A percentile compares a stretch with the other conserved stretches of the same genome.
phyloP scores from a whole-genome alignment of 1,140 invertebrate species.

The Philopotamus ludificatus region DNA sequence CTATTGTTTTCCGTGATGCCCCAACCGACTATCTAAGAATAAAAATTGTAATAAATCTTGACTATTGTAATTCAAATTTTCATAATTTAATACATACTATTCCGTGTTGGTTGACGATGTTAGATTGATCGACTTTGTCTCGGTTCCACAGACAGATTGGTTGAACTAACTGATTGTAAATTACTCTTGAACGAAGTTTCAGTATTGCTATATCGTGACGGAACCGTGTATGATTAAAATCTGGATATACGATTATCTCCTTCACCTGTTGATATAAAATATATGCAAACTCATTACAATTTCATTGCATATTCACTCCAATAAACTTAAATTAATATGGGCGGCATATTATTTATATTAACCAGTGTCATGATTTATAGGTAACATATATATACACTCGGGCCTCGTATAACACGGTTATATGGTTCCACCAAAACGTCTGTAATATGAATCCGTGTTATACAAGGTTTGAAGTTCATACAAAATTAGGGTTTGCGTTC shows the following conservation, averaged over 20 bases:
- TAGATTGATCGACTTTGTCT: neutral
- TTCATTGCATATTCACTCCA: constrained; percentile 19
- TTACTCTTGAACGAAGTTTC: constrained; percentile 6
- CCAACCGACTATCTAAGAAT: constrained; percentile 48
- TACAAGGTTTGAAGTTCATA: no score
- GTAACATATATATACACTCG: no score
- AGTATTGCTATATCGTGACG: constrained; percentile 33
- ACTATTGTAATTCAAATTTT: neutral
- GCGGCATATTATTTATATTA: no score
- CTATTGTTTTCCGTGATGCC: constrained; percentile 45
- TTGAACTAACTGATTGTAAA: constrained; percentile 31
- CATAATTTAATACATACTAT: neutral
- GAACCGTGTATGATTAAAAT: constrained; percentile 12
- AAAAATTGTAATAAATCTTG: neutral
- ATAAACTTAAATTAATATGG: no score
- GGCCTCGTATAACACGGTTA: no score
- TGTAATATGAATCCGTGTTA: no score
- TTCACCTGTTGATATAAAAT: constrained; percentile 17
- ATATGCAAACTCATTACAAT: constrained; percentile 16
- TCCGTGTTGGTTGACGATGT: neutral
- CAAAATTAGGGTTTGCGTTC: no score
- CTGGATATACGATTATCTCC: constrained; percentile 19
- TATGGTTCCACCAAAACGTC: no score
- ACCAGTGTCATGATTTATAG: no score
- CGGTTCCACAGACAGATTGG: constrained; percentile 30